Evolutionary conservation across 2,113 vertebrate species (phyloP).

Genomic region (Dipodomys ordii): DNA sequence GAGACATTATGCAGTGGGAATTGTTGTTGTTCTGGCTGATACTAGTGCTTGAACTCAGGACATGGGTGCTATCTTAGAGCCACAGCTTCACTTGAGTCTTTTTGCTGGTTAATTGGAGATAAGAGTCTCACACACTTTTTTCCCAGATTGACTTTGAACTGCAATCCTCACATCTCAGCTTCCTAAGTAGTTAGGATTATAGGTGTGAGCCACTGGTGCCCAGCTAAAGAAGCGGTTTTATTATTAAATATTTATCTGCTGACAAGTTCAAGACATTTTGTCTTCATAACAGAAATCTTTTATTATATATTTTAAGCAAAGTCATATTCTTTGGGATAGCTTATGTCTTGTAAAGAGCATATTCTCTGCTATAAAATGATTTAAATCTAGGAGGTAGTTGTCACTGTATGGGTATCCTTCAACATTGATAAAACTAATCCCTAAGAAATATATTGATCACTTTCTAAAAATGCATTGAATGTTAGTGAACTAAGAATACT

Average conservation of each 20-base stretch:
- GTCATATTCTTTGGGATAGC: slow-evolving; percentile 1
- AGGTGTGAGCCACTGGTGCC: neutral
- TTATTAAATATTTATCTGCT: slow-evolving; percentile 45
- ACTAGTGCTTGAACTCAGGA: too few relatives aligned
- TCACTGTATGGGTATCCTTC: neutral
- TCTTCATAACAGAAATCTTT: slow-evolving; percentile 17
- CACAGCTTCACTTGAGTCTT: too few relatives aligned
- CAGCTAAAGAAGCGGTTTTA: neutral
- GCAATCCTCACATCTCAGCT: too few relatives aligned
- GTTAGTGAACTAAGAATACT: neutral
- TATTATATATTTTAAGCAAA: slow-evolving; percentile 22
- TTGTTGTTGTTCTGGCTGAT: too few relatives aligned
- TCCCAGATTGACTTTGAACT: too few relatives aligned
- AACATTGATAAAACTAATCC: neutral
- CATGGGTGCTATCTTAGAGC: too few relatives aligned
- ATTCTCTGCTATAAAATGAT: neutral
- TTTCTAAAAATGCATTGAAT: neutral
- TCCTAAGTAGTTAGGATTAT: too few relatives aligned
- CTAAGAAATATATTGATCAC: neutral
- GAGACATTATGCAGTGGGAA: neutral
- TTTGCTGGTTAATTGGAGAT: too few relatives aligned
- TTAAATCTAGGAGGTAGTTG: neutral
- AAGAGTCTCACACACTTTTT: too few relatives aligned
- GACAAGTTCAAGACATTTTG: slow-evolving; percentile 39
- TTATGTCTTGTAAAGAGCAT: neutral